Base-by-base conservation (phyloP, 2,797 vertebrate species). In the Manis pentadactyla region DNA sequence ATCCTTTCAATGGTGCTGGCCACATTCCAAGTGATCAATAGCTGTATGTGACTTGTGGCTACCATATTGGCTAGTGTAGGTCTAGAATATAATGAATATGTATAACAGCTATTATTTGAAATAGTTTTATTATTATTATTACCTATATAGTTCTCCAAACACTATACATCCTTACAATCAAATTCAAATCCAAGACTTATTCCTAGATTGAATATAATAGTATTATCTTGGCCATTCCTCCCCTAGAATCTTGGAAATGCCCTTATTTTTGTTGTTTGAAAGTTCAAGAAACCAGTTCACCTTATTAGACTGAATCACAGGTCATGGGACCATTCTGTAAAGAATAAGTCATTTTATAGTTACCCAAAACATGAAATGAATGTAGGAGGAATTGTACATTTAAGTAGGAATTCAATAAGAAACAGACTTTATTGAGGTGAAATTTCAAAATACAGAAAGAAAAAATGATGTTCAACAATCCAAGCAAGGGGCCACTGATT, bases 401-500 rank as follows among this genome's bases (percentile, higher is more conserved):
- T 75, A 46, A 25, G 83, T 12, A 95, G 42, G 25, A 95, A 96
- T 75, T 77, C 4, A 94, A 49, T 90, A 90, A 79, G 68, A 94
- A 85, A 92, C 18, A 90, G 93, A 92, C 21, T 77, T 97, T 25
- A 29, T 87, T 79, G 79, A 92, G 29, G 31, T 55, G 49, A 88
- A 88, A 18, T 49, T 86, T 83, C 68, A 91, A 69, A 92, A 82
- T 31, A 63, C 17, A 78, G 27, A 46, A 69, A 46, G 34, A 37
- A 37, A 95, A 71, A 92, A 90, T 92, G 68, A 61, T 53, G 46
- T 27, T 87, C 83, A 96, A 94, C 9, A 95, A 92, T 14, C 4
- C 71, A 97, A 93, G 25, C 25, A 90, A 75, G 21, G 31, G 75
- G 34, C 55, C 55, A 86, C 31, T 87, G 64, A 92, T 21, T 90